Conservation (phyloP, 1,140 invertebrate genomes). For the Mizuhopecten yessoensis region DNA sequence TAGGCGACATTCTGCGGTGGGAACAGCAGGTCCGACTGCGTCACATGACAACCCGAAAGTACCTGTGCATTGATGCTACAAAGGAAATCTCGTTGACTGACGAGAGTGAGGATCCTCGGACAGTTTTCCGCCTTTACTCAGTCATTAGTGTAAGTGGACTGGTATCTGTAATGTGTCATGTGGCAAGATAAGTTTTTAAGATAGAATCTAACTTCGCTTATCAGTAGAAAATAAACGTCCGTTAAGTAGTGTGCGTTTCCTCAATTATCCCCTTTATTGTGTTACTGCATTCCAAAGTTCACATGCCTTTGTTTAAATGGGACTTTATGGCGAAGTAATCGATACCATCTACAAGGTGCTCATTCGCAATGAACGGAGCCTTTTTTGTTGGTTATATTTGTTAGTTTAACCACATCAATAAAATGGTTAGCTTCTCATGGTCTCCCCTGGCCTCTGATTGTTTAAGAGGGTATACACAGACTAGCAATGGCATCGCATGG, state of each 20-base stretch:
- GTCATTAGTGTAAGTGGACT: slow-evolving; percentile 77
- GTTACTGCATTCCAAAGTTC: background rate
- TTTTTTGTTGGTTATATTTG: background rate
- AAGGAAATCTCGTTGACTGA: slow-evolving; percentile 79
- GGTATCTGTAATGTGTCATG: slow-evolving; percentile 4
- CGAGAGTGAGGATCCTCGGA: slow-evolving; percentile 82
- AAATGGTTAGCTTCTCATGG: background rate
- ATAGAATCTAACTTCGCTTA: background rate
- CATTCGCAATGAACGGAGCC: background rate
- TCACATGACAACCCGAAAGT: slow-evolving; percentile 83
- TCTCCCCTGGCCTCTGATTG: too few species aligned
- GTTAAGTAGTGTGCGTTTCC: background rate
- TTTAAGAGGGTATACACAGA: too few species aligned
- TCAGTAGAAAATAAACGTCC: background rate
- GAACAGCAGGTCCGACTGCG: slow-evolving; percentile 82
- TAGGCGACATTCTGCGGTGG: slow-evolving; percentile 82
- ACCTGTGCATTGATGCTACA: slow-evolving; percentile 80
- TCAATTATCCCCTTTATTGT: slow-evolving; percentile 15
- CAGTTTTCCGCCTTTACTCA: slow-evolving; percentile 82
- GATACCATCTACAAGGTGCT: background rate
- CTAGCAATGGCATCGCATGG: too few species aligned
- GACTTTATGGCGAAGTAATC: background rate
- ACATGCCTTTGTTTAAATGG: background rate
- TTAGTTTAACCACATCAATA: background rate
- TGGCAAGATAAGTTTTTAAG: background rate